Base-by-base conservation (phyloP, 2,113 vertebrate genomes). In the Rhineura floridana region DNA sequence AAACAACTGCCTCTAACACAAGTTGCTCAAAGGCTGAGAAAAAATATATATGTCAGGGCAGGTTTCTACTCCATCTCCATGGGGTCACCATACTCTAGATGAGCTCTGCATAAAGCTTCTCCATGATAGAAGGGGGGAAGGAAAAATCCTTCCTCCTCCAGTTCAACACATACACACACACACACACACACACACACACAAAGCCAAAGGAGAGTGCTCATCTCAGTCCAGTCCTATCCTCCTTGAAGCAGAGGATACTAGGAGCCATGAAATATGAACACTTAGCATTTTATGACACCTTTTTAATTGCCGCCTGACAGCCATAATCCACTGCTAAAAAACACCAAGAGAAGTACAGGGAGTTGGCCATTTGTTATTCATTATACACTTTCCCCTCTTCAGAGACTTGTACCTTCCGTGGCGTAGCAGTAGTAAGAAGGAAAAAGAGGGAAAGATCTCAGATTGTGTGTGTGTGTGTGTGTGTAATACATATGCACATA, bases 251-350 rank as follows among this genome's bases (percentile, higher is more conserved):
- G 28, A 15, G 70, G 76, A 93, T 90, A 78, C 62, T 79, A 39
- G 44, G 23, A 79, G 65, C 85, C 85, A 94, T 91, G 93, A 93
- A 94, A 93, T 91, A 93, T 0, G 70, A 95, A 92, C 92, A 90
- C 91, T 93, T 93, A 90, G 90, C 91, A 93, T 94, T 94, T 96
- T 95, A 94, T 93, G 92, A 90, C 89, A 81, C 81, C 91, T 52
- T 95, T 87, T 94, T 94, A 95, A 94, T 96, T 95, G 94, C 93
- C 89, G 93, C 90, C 90, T 93, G 93, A 91, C 90, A 91, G 90
- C 89, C 88, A 39, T 92, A 90, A 94, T 94, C 93, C 93, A 87
- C 88, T 86, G 89, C 88, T 92, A 92, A 86, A 88, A 92, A 94
- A 91, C 91, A 89, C 86, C 87, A 76, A 30, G 70, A 86, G 88